Base-by-base conservation (phyloP, 2,797 vertebrate species). In the Oophaga sylvatica region DNA sequence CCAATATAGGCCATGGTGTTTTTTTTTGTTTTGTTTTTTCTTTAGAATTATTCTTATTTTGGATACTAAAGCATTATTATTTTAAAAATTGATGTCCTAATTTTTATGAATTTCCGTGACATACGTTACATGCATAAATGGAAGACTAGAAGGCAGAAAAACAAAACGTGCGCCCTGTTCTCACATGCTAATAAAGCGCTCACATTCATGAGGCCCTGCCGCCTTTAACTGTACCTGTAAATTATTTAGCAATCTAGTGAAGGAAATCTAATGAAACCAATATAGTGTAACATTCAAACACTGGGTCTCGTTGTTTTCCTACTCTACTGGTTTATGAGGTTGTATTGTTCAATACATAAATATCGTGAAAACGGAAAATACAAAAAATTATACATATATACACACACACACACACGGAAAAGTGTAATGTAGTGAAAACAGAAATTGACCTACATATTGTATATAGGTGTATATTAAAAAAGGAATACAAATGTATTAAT, bases 261-360 rank as follows among this genome's bases (percentile, higher is more conserved):
- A 77, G 75, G 75, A 77, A 76, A 77, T 77, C 11, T 77, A 77
- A 77, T 77, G 75, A 77, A 77, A 77, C 75, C 75, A 77, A 77
- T 77, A 77, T 56, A 77, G 75, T 56, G 75, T 77, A 77, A 77
- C 75, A 77, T n/a, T 56, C 22, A 77, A 41, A 19, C 6, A 22
- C 48, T 8, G 22, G 75, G 10, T 45, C 31, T 56, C 26, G 26
- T 26, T 76, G 48, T 76, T 77, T 16, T 56, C 56, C 48, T 26
- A 16, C 75, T 56, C 12, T 22, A n/a, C 22, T 45, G 12, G 75
- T 56, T 77, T 77, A 77, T 77, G 75, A 56, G 75, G 45, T 56
- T 56, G 48, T 56, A 56, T 56, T 56, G 53, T 41, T n/a, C 22
- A 48, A 56, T 17, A 20, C 48, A 56, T 26, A 26, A 77, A 29